Percentiles rank a stretch among this genome's conserved stretches.
Evolutionary conservation across 2,113 vertebrate species (phyloP).

Genomic region (Odontesthes bonariensis): DNA sequence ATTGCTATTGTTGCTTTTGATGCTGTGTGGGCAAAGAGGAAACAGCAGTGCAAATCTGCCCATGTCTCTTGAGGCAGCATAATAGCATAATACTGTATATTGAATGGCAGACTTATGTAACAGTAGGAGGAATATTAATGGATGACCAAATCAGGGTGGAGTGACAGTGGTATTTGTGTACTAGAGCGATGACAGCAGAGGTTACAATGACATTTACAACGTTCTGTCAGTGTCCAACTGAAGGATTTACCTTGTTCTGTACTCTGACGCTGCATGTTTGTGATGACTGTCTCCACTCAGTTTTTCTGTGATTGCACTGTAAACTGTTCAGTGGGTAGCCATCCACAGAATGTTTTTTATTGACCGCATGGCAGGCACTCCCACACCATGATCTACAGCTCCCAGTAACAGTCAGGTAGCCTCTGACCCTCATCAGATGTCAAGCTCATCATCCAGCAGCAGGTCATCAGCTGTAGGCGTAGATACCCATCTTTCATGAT

Average conservation of each 20-base stretch:
- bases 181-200: slow-evolving; percentile 11
- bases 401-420: slow-evolving; percentile 22
- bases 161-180: slow-evolving; percentile 33
- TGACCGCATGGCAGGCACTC: slow-evolving; percentile 17
- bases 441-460: background rate
- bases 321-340: background rate
- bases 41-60: slow-evolving; percentile 30
- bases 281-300: slow-evolving; percentile 4
- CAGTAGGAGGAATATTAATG: slow-evolving; percentile 73
- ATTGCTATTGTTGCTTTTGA: slow-evolving; percentile 24
- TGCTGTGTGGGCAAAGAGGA: slow-evolving; percentile 19
- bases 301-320: background rate
- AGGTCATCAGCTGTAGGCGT: background rate
- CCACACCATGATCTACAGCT: slow-evolving; percentile 30
- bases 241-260: background rate
- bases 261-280: slow-evolving; percentile 10
- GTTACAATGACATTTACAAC: background rate
- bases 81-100: slow-evolving; percentile 55
- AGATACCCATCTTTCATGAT: background rate
- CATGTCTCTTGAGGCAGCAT: slow-evolving; percentile 47
- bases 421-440: slow-evolving; percentile 22
- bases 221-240: background rate
- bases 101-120: slow-evolving; percentile 71
- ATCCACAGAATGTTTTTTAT: slow-evolving; percentile 5
- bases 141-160: slow-evolving; percentile 53